Percentiles rank a stretch among this genome's conserved stretches.
phyloP scores from a whole-genome alignment of 2,113 vertebrate genomes.

The Halcyon senegalensis region DNA sequence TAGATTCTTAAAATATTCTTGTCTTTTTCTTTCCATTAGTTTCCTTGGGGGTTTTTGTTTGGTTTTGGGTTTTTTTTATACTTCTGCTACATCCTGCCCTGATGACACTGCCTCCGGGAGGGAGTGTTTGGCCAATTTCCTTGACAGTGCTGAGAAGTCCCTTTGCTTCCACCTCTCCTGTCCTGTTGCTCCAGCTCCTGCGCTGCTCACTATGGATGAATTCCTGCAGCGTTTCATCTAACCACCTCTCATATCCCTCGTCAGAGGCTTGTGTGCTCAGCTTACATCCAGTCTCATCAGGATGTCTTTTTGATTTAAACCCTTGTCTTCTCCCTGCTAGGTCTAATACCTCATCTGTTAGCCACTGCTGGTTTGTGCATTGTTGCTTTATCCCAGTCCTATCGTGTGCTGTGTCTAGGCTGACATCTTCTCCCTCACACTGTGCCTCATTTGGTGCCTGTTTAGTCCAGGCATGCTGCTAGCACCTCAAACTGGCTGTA shows the following conservation, averaged over 20 bases:
- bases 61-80: not conserved
- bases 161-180: not conserved
- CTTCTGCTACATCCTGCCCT: conserved; percentile 33
- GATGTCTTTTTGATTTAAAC: conserved; percentile 74
- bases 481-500: conserved; percentile 54
- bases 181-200: not conserved
- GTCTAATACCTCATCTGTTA: conserved; percentile 64
- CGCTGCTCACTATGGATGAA: conserved; percentile 18
- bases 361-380: conserved; percentile 27
- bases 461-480: conserved; percentile 52
- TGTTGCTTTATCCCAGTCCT: conserved; percentile 39
- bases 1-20: not conserved
- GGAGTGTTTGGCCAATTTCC: conserved; percentile 7
- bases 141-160: conserved; percentile 34
- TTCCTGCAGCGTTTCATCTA: not conserved
- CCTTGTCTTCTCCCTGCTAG: conserved; percentile 47
- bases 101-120: not conserved
- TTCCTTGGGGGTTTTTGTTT: not conserved
- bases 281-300: conserved; percentile 64
- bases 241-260: not conserved
- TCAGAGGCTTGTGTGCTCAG: conserved; percentile 26
- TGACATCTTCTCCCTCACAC: conserved; percentile 70
- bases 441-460: conserved; percentile 61
- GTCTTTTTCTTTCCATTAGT: not conserved
- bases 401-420: not conserved